Evolutionary conservation across 2,888 invertebrate genomes (phyloP).

Genomic region (Oscheius sp.): DNA sequence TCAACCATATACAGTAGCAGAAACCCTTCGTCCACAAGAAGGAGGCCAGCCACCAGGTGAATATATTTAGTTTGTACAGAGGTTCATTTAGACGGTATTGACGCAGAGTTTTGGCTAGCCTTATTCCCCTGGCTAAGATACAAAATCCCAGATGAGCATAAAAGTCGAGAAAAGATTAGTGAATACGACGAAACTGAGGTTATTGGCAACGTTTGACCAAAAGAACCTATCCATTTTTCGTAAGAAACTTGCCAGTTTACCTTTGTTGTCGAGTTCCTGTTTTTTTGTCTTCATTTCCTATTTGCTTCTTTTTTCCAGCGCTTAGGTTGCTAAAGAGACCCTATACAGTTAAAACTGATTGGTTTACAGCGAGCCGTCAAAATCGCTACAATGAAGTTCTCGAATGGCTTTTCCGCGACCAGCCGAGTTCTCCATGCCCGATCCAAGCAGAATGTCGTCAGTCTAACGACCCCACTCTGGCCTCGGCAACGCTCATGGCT

Average conservation of each 20-base stretch:
- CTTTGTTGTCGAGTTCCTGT: no score
- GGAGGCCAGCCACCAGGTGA: constrained; percentile 4
- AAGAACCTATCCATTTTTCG: neutral
- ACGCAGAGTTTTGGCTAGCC: constrained; percentile 1
- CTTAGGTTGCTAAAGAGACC: no score
- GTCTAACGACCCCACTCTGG: constrained; percentile 45
- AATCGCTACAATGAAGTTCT: constrained; percentile 64
- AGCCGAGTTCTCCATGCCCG: constrained; percentile 38
- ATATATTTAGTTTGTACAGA: neutral
- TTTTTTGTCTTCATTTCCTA: constrained; percentile 7
- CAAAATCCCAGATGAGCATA: constrained; percentile 6
- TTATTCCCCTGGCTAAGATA: neutral
- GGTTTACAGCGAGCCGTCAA: constrained; percentile 49
- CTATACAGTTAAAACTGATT: neutral
- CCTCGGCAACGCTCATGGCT: constrained; percentile 47
- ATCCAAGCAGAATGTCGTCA: constrained; percentile 8
- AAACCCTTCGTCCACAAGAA: neutral
- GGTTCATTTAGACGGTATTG: constrained; percentile 4
- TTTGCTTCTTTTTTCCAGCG: neutral
- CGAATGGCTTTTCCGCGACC: constrained; percentile 67
- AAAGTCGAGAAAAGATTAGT: neutral
- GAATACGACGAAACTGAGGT: constrained; percentile 16
- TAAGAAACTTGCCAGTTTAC: constrained; percentile 12
- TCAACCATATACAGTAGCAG: constrained; percentile 29
- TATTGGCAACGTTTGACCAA: no score